phyloP scores from a whole-genome alignment of 2,888 invertebrate genomes.

The Meganola albula region DNA sequence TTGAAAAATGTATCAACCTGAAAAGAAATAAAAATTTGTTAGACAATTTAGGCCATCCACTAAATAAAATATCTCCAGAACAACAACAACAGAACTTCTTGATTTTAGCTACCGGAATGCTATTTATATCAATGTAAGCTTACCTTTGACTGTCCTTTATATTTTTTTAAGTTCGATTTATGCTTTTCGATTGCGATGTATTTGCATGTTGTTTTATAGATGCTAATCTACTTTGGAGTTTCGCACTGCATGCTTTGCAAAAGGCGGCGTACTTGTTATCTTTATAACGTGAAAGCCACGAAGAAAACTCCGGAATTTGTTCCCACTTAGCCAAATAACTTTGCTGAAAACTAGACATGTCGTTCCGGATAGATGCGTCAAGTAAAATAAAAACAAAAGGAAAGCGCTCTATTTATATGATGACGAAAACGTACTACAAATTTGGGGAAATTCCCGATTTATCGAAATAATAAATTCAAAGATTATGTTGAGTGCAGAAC shows the following conservation, averaged over 20 bases:
- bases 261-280: constrained; percentile 3
- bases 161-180: constrained; percentile 6
- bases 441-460: constrained; percentile 1
- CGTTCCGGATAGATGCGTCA: constrained; percentile 1
- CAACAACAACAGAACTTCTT: too few relatives aligned
- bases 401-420: constrained; percentile 6
- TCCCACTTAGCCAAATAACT: constrained; percentile 12
- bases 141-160: constrained; percentile 9
- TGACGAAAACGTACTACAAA: constrained; percentile 2
- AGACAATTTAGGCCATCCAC: neutral
- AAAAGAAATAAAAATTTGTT: neutral
- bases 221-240: constrained; percentile 8
- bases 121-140: constrained; percentile 2
- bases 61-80: constrained; percentile 1
- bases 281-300: constrained; percentile 10
- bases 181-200: constrained; percentile 9
- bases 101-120: neutral
- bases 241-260: constrained; percentile 6
- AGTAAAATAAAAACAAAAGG: constrained; percentile 1
- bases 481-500: constrained; percentile 5
- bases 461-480: constrained; percentile 2
- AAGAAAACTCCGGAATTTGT: constrained; percentile 11
- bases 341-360: constrained; percentile 12
- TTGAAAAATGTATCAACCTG: constrained; percentile 7
- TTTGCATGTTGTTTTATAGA: constrained; percentile 9